These are phyloP conservation scores for Sorex araneus DNA, from an alignment of 2,113 vertebrate genomes.

Conservation along the genomic window DNA sequence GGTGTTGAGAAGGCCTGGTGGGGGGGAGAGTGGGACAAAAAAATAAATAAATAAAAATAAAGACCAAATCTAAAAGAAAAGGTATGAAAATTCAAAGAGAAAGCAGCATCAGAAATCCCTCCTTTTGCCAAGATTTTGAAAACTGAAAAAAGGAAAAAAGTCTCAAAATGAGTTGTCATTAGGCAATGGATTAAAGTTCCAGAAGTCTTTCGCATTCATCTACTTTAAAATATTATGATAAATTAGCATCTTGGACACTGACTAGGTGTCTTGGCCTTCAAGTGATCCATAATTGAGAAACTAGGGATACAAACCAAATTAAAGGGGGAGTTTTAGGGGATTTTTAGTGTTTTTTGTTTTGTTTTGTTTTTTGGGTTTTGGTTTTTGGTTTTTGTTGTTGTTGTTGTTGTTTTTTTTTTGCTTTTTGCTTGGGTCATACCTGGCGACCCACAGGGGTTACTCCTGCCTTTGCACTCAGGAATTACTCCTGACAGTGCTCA, in stretches of 20 bases:
- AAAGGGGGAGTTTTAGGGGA: neutral
- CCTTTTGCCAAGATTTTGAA: slow-evolving; percentile 80
- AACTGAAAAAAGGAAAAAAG: slow-evolving; percentile 63
- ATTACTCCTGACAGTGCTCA: too few relatives aligned
- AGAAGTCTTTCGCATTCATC: slow-evolving; percentile 49
- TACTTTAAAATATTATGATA: slow-evolving; percentile 73
- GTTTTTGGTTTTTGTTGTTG: too few relatives aligned
- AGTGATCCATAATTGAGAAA: slow-evolving; percentile 76
- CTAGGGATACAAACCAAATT: slow-evolving; percentile 33
- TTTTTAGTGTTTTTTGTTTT: too few relatives aligned
- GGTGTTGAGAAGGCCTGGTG: slow-evolving; percentile 51
- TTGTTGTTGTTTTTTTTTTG: too few relatives aligned
- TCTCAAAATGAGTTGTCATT: slow-evolving; percentile 74
- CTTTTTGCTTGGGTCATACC: too few relatives aligned
- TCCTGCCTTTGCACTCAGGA: too few relatives aligned
- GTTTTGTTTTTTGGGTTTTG: too few relatives aligned
- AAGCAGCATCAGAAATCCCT: slow-evolving; percentile 65
- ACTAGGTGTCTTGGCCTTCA: slow-evolving; percentile 56
- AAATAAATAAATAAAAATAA: neutral
- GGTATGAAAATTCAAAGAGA: slow-evolving; percentile 75
- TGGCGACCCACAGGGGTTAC: too few relatives aligned
- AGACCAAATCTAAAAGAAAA: slow-evolving; percentile 78
- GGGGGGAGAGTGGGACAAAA: neutral
- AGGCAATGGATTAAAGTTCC: slow-evolving; percentile 66
- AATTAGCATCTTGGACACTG: slow-evolving; percentile 75